Conservation (phyloP, 2,113 vertebrate genomes). For the Uria lomvia region DNA sequence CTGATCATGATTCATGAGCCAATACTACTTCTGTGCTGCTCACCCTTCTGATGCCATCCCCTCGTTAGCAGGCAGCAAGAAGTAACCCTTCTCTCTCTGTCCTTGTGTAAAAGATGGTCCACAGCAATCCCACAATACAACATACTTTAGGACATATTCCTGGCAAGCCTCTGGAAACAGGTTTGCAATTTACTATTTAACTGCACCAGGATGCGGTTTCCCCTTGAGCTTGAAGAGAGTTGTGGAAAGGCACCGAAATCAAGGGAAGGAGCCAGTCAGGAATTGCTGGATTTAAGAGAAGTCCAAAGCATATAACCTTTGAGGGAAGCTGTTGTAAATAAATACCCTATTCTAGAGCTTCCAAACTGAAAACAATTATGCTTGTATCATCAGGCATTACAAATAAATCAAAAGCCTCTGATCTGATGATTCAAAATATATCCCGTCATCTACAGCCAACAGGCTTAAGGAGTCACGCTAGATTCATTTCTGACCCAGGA, state of each 20-base stretch:
- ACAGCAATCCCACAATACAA: neutral
- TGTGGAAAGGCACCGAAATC: neutral
- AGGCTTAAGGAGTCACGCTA: neutral
- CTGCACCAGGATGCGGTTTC: neutral
- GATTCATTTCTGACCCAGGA: neutral
- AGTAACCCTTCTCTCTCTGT: neutral
- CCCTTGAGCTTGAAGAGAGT: neutral
- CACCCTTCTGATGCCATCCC: neutral
- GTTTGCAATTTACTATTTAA: neutral
- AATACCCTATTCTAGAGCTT: neutral
- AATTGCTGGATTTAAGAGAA: neutral
- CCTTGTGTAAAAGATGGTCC: neutral
- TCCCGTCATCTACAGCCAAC: neutral
- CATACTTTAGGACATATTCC: neutral
- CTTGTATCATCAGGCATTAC: accelerated
- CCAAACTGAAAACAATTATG: neutral
- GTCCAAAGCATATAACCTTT: neutral
- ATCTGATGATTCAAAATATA: neutral
- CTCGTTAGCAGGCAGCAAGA: neutral
- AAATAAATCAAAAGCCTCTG: neutral
- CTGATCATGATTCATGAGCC: neutral
- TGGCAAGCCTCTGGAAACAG: neutral
- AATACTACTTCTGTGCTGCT: neutral
- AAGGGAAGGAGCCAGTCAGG: neutral
- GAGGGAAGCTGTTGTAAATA: neutral